Evolutionary conservation across 2,797 vertebrate species (phyloP).

Genomic region (Lithobates sylvaticus): DNA sequence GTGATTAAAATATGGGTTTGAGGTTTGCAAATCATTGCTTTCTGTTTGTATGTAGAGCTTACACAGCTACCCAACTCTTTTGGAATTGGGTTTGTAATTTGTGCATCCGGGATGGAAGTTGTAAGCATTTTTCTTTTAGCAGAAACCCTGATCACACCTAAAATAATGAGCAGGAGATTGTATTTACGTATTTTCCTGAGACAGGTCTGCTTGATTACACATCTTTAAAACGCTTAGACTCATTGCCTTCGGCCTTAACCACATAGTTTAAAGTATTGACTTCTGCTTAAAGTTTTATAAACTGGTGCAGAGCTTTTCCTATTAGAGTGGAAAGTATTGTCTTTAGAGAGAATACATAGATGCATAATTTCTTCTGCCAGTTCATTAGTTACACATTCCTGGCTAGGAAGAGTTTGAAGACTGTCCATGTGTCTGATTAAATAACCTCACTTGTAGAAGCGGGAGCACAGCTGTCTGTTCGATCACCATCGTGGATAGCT

Average conservation of each 20-base stretch:
- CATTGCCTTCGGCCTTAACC: background rate
- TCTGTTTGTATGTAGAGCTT: too few species aligned
- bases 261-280: background rate
- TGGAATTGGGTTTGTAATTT: too few species aligned
- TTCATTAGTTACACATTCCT: slow-evolving; percentile 52
- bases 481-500: background rate
- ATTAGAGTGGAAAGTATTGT: slow-evolving; percentile 7
- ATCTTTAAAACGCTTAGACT: background rate
- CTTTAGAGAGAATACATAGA: background rate
- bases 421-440: slow-evolving; percentile 53
- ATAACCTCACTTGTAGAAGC: slow-evolving; percentile 36
- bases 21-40: too few species aligned
- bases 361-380: slow-evolving; percentile 38
- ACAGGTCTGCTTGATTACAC: background rate
- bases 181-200: too few species aligned
- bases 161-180: too few species aligned
- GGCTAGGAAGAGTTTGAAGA: slow-evolving; percentile 32
- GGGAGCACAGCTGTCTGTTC: slow-evolving; percentile 47
- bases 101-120: too few species aligned
- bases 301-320: background rate
- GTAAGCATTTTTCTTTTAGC: too few species aligned
- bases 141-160: too few species aligned
- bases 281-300: background rate
- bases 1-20: too few species aligned
- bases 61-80: too few species aligned